Conservation (phyloP, 1,140 invertebrate genomes). For the Antheraea mylitta region DNA sequence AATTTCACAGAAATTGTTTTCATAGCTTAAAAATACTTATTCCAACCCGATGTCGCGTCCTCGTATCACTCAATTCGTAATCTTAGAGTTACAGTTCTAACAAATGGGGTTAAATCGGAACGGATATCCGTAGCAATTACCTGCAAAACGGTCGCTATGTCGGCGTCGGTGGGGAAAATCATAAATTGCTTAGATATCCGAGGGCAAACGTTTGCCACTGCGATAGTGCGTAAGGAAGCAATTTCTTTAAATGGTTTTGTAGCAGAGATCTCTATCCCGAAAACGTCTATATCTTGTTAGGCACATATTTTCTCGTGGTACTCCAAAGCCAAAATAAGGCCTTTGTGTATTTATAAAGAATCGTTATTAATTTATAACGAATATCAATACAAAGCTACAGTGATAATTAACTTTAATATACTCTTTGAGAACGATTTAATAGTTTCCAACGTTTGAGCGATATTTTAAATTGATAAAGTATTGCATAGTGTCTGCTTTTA, state of each 20-base stretch:
- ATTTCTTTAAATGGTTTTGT: neutral
- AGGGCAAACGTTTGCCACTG: neutral
- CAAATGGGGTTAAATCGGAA: slow-evolving; percentile 16
- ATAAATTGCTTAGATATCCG: slow-evolving; percentile 23
- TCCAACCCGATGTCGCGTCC: neutral
- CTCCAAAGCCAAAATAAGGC: too few relatives aligned
- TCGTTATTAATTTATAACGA: too few relatives aligned
- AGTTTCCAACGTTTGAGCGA: too few relatives aligned
- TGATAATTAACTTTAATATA: neutral
- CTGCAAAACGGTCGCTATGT: slow-evolving; percentile 14
- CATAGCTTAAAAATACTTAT: neutral
- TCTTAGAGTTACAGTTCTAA: neutral
- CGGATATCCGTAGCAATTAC: slow-evolving; percentile 26
- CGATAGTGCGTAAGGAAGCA: neutral
- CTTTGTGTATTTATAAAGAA: too few relatives aligned
- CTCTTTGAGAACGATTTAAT: neutral
- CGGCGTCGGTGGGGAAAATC: slow-evolving; percentile 12
- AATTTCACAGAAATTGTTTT: neutral
- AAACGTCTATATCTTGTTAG: too few relatives aligned
- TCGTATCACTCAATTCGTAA: neutral
- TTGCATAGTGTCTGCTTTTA: too few relatives aligned
- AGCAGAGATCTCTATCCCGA: too few relatives aligned
- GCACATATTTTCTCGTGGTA: too few relatives aligned
- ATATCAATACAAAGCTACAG: too few relatives aligned
- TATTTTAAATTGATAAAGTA: too few relatives aligned